Base-by-base conservation (phyloP, 2,888 invertebrate genomes). In the Standfussiana lucernea region DNA sequence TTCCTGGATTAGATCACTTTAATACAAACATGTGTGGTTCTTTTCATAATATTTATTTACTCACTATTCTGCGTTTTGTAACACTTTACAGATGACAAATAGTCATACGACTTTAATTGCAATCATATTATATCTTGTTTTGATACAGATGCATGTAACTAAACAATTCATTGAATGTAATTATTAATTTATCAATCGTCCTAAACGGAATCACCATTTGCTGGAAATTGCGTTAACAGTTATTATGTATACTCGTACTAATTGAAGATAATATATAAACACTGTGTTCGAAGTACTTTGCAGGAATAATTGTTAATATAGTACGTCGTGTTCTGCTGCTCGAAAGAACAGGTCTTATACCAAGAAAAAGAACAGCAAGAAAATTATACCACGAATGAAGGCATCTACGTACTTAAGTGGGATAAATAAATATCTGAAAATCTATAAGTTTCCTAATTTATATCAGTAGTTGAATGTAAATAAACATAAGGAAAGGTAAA, bases 151-250 rank as follows among this genome's bases (percentile, higher is more conserved):
- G 56, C 65, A 65, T 78, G 50, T 28, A 56, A 24, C 45, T 13
- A 40, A 18, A 65, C 59, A 37, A 66, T 62, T 73, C 50, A 76
- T 47, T 72, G 45, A 64, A 56, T 53, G 62, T 73, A 76, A 42
- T 42, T 13, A 42, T 13, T 4, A n/a, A 82, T 76, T 73, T 82
- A 71, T 77, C 65, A 75, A 83, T 72, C 42, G 28, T 56, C 37
- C 35, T 82, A n/a, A n/a, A n/a, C n/a, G n/a, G 77, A 82, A 68
- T 86, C 79, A 86, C 62, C 40, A 77, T 72, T 82, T 64, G 65
- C 47, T 77, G 68, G 86, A 77, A 82, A 53, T 65, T 0, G 62
- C 37, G 50, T 75, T 86, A 86, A 81, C 77, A 62, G 50, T 61
- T 50, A 56, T 45, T 65, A 45, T 70, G 40, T 50, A 56, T 18